Evolutionary conservation across 2,113 vertebrate species (phyloP).

Genomic region (Himantopus leucocephalus): DNA sequence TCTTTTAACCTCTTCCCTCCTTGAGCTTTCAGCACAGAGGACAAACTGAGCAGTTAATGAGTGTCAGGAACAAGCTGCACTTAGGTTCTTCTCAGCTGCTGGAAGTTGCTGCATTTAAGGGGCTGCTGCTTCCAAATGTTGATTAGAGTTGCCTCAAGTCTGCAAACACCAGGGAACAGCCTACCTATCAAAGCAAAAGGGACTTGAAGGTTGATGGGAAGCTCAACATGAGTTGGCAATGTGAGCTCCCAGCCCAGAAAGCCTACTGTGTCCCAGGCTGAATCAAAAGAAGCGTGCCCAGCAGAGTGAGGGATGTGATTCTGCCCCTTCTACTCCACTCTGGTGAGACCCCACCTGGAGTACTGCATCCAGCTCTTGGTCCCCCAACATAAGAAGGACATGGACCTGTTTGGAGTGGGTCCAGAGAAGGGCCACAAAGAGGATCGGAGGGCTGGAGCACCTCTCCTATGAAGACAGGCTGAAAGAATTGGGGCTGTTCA

Average conservation of each 20-base stretch:
- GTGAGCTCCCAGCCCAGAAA: neutral
- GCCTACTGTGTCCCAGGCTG: no score
- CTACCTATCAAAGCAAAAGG: neutral
- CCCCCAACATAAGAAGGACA: neutral
- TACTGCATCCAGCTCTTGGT: neutral
- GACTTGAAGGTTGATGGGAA: neutral
- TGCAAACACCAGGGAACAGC: neutral
- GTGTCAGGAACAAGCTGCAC: neutral
- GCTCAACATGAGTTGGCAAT: neutral
- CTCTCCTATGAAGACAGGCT: neutral
- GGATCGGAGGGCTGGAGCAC: neutral
- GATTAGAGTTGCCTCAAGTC: neutral
- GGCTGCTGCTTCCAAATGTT: neutral
- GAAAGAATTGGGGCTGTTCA: neutral
- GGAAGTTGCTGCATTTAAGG: neutral
- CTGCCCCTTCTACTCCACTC: neutral
- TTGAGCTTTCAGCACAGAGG: neutral
- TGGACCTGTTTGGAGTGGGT: neutral
- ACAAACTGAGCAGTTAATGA: neutral
- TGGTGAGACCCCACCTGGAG: neutral
- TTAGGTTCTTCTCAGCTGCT: neutral
- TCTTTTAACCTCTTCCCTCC: neutral
- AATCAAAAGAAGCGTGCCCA: neutral
- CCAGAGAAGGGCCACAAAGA: neutral
- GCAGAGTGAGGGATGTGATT: neutral